Evolutionary conservation across 2,113 vertebrate genomes (phyloP), one percentile per base, ranked within the genome.

Genomic region (Psilopsiagon aurifrons): DNA sequence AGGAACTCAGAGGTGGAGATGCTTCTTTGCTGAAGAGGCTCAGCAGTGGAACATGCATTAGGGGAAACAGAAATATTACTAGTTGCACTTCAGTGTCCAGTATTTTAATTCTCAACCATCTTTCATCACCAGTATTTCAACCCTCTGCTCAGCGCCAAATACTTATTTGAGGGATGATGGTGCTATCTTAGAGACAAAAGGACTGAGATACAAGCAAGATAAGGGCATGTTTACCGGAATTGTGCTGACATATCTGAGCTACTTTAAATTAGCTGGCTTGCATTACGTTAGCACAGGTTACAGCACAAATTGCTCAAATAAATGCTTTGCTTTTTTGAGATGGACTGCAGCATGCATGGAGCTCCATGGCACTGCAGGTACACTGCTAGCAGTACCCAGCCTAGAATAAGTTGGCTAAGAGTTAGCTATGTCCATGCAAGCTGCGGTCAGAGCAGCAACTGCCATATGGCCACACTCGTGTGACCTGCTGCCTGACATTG

Each of bases 361-460:
- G 44, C 82, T 95, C 79, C 74, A 68, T 0, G 0, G 75, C 0
- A 0, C 55, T 27, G 51, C 13, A 43, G 51, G 43, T 46, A 67
- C 24, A 3, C 59, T 35, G 76, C 75, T 51, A 46, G 86, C 69
- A 43, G 77, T 29, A 35, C 29, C 68, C 41, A 84, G 47, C 60
- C 73, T 28, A 33, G 28, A 86, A 39, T 35, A 43, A 76, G 35
- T 60, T 86, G 89, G 66, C 46, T 33, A 23, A 43, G 13, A 59
- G 55, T 15, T 59, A 59, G 57, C 7, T 28, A 47, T 7, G 35
- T 71, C 86, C 55, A 13, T 17, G 23, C 37, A 60, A 77, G 88
- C 83, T 92, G 91, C 83, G 86, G 73, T 67, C 69, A 44, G 68
- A 92, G 83, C 83, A 94, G 85, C 57, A 35, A 82, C 41, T 71